Base-by-base conservation (phyloP, 2,888 invertebrate species). In the Cryptophagus acutangulus region DNA sequence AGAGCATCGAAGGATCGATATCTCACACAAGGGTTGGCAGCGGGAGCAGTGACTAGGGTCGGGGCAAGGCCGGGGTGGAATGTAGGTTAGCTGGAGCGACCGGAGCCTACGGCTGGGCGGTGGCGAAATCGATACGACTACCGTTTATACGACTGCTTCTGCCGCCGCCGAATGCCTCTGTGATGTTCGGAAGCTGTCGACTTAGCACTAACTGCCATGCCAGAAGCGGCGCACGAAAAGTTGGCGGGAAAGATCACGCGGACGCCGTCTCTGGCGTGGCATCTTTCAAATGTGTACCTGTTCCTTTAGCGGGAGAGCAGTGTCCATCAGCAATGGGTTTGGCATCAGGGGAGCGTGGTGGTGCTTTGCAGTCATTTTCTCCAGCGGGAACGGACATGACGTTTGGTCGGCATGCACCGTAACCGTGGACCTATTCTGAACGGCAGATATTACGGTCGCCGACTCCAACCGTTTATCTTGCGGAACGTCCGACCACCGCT, bases 261-360 rank as follows among this genome's bases (percentile, higher is more conserved):
- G 15, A 33, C 16, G 33, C 33, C 30, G 30, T 12, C 30, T 9
- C 24, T 20, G 24, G n/a, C 6, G n/a, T 29, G 29, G 29, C 12
- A 5, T 8, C 29, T 10, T n/a, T 6, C 29, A 8, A n/a, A 20
- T 10, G 5, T 9, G 8, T 63, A 66, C 63, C 67, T 63, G 65
- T 60, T 56, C 60, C 59, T 50, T 68, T 66, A 33, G 67, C 60
- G 39, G 69, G 68, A 48, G 68, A 63, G 56, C 69, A 69, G 59
- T 69, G 69, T 51, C 67, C 67, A 53, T 70, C 69, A 53, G 61
- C 67, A 46, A 66, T 62, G 46, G 63, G 62, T 56, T 66, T 66
- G 47, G 54, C 47, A 31, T 43, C 30, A 29, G 55, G 51, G 41
- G 57, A 51, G n/a, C n/a, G n/a, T 30, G 53, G 46, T 45, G 54